Conservation (phyloP, 2,888 invertebrate species). For the Euproctis similis region DNA sequence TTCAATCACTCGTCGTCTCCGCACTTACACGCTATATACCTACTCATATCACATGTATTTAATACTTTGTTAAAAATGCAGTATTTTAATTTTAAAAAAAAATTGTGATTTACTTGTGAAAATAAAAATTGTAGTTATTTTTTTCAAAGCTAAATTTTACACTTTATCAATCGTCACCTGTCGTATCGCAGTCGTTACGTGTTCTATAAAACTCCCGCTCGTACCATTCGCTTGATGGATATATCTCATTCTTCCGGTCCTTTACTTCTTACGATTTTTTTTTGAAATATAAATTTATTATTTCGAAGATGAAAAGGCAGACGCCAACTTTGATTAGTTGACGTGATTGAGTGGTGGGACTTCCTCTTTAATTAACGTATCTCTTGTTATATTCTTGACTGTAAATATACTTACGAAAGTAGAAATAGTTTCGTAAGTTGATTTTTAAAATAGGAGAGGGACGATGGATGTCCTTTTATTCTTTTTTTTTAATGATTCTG, state of each 20-base stretch:
- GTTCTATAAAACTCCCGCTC: slow-evolving; percentile 17
- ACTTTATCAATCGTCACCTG: slow-evolving; percentile 12
- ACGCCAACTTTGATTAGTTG: slow-evolving; percentile 50
- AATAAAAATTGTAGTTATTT: no score
- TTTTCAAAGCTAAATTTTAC: no score
- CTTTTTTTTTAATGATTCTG: no score
- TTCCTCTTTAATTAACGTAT: slow-evolving; percentile 46
- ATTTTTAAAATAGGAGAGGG: slow-evolving; percentile 6
- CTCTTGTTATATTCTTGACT: slow-evolving; percentile 28
- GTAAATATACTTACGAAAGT: slow-evolving; percentile 12
- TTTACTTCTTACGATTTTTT: slow-evolving; percentile 39
- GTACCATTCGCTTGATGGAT: slow-evolving; percentile 37
- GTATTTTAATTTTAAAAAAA: no score
- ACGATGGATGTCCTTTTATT: slow-evolving; percentile 13
- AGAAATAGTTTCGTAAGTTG: slow-evolving; percentile 7
- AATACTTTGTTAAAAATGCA: no score
- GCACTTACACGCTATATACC: no score
- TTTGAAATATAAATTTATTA: slow-evolving; percentile 50
- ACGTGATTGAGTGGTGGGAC: slow-evolving; percentile 54
- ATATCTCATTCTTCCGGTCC: slow-evolving; percentile 47
- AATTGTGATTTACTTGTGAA: no score
- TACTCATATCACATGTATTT: no score
- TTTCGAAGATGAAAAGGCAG: slow-evolving; percentile 54
- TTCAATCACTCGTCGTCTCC: no score
- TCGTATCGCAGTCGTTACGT: slow-evolving; percentile 19